A percentile compares a stretch with the other conserved stretches of the same genome.
Conservation (phyloP, 2,888 invertebrate genomes). For the Chymomyza procnemis region DNA sequence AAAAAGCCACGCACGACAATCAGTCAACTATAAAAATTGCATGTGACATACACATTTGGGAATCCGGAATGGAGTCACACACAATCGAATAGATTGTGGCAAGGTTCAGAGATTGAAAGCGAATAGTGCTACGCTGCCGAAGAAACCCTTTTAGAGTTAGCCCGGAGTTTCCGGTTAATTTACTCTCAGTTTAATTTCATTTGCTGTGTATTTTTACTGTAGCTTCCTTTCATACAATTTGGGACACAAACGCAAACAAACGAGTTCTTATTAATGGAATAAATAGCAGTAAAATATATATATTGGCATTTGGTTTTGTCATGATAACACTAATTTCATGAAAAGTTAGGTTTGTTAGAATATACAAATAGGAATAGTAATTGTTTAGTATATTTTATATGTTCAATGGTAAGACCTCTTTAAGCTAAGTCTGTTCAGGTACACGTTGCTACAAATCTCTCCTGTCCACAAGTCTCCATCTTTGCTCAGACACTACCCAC, state of each 20-base stretch:
- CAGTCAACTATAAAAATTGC: constrained; percentile 72
- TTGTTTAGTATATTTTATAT: too few species aligned
- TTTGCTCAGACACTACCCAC: too few species aligned
- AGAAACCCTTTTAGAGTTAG: constrained; percentile 54
- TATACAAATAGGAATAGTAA: too few species aligned
- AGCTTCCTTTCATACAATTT: constrained; percentile 33
- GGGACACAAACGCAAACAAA: neutral
- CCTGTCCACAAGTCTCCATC: too few species aligned
- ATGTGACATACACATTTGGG: constrained; percentile 71
- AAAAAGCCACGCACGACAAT: constrained; percentile 63
- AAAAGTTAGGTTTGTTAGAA: too few species aligned
- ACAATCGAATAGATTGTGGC: constrained; percentile 3
- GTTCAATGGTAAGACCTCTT: too few species aligned
- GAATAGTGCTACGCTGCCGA: constrained; percentile 55
- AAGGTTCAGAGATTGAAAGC: neutral
- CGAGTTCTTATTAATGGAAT: neutral
- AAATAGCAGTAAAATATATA: neutral
- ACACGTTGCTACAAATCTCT: too few species aligned
- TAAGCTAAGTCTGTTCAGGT: too few species aligned
- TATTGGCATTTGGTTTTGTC: too few species aligned
- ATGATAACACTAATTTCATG: too few species aligned
- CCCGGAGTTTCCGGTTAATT: constrained; percentile 65
- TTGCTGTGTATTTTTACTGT: constrained; percentile 62
- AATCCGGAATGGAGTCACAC: constrained; percentile 63
- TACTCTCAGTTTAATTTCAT: constrained; percentile 69